These are phyloP conservation scores for Eira barbara DNA, from an alignment of 2,113 vertebrate genomes.

Conservation along the genomic window DNA sequence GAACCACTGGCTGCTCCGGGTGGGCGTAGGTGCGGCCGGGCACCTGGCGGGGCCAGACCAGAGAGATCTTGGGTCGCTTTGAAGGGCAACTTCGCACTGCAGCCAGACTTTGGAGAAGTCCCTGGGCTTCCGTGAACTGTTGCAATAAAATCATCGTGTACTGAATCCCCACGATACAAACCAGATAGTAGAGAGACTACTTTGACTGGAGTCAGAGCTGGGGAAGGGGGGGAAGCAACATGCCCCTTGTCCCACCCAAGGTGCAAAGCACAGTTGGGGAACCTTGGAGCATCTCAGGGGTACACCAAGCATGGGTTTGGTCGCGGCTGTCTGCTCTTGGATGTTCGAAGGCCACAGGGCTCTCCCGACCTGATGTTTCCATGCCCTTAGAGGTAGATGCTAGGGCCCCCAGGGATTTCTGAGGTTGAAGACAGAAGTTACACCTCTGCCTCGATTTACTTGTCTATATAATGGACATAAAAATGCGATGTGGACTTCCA, in stretches of 20 bases:
- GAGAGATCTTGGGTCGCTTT: fast-evolving
- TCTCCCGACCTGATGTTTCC: background rate
- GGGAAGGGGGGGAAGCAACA: no score
- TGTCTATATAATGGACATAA: background rate
- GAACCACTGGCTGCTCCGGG: background rate
- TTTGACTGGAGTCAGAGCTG: background rate
- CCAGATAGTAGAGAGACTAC: fast-evolving
- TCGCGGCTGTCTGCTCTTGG: fast-evolving
- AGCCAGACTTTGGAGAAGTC: background rate
- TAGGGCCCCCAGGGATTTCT: background rate
- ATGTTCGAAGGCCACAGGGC: fast-evolving
- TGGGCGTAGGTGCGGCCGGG: background rate
- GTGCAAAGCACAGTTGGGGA: background rate
- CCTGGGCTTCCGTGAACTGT: background rate
- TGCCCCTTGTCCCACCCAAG: background rate
- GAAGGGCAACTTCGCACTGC: background rate
- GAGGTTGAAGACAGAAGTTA: background rate
- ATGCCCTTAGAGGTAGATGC: background rate
- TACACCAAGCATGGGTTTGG: fast-evolving
- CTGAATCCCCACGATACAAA: background rate
- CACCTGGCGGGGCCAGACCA: background rate
- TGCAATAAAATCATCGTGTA: background rate
- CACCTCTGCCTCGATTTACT: background rate
- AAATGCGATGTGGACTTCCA: fast-evolving
- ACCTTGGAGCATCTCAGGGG: fast-evolving